These are phyloP conservation scores for Elymnias hypermnestra DNA, from an alignment of 1,140 invertebrate species.

Conservation along the genomic window DNA sequence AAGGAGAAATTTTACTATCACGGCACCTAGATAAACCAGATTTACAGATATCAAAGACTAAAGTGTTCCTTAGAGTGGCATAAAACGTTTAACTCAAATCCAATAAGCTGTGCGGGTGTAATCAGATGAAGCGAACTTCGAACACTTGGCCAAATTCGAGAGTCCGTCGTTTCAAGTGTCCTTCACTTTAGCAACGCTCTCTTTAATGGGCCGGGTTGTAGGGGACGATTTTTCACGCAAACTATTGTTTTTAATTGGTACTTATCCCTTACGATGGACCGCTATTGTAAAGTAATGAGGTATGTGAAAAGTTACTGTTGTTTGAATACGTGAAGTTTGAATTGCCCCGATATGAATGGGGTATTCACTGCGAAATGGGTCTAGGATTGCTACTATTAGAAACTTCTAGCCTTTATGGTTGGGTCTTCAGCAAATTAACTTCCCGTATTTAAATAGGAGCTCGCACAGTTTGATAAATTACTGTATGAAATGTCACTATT, in stretches of 20 bases:
- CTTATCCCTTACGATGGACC: slow-evolving; percentile 10
- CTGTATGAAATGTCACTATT: neutral
- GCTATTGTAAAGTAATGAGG: slow-evolving; percentile 14
- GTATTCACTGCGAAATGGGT: slow-evolving; percentile 9
- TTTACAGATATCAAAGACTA: slow-evolving; percentile 7
- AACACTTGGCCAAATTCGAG: slow-evolving; percentile 38
- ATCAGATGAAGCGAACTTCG: slow-evolving; percentile 35
- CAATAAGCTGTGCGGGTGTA: slow-evolving; percentile 41
- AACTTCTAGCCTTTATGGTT: slow-evolving; percentile 9
- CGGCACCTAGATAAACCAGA: slow-evolving; percentile 3
- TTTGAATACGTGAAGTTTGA: slow-evolving; percentile 15
- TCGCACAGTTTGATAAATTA: neutral
- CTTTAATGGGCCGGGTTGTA: slow-evolving; percentile 28
- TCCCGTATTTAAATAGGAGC: neutral
- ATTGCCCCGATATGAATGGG: slow-evolving; percentile 8
- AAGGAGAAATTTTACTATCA: neutral
- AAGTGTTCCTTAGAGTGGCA: slow-evolving; percentile 11
- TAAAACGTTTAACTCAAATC: slow-evolving; percentile 33
- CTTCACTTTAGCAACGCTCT: slow-evolving; percentile 24
- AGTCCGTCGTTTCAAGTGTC: slow-evolving; percentile 26
- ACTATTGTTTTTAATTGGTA: slow-evolving; percentile 37
- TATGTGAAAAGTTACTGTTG: slow-evolving; percentile 14
- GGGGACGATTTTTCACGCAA: slow-evolving; percentile 25
- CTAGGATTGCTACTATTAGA: slow-evolving; percentile 11
- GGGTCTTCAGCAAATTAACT: slow-evolving; percentile 11